Evolutionary conservation across 2,797 vertebrate species (phyloP).

Genomic region (Holocentrus rufus): DNA sequence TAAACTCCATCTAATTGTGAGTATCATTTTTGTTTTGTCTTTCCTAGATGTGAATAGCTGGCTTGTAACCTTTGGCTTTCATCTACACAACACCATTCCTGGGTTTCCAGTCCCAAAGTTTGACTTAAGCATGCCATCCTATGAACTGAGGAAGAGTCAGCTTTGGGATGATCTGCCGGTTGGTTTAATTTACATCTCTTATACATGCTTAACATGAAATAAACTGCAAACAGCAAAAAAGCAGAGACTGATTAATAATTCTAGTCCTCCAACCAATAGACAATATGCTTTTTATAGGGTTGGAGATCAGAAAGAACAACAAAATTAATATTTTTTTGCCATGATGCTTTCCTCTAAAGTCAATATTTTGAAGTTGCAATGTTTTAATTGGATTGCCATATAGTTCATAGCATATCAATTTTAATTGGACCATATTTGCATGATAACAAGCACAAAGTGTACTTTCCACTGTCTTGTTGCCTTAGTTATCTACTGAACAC

Average conservation of each 20-base stretch:
- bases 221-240: neutral
- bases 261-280: neutral
- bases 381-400: constrained; percentile 55
- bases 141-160: constrained; percentile 94
- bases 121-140: constrained; percentile 93
- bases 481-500: constrained; percentile 38
- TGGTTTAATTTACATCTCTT: constrained; percentile 67
- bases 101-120: constrained; percentile 95
- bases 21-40: constrained; percentile 18
- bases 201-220: constrained; percentile 7
- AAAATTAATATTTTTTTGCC: constrained; percentile 7
- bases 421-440: constrained; percentile 74
- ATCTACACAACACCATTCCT: constrained; percentile 98
- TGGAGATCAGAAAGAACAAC: constrained; percentile 11
- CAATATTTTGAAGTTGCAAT: constrained; percentile 50
- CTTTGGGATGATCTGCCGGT: constrained; percentile 97
- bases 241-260: neutral
- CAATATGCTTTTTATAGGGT: constrained; percentile 10
- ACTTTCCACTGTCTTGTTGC: constrained; percentile 27
- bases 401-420: constrained; percentile 54
- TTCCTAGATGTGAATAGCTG: constrained; percentile 97
- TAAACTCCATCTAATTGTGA: no score
- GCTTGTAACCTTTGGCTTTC: constrained; percentile 99
- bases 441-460: constrained; percentile 43
- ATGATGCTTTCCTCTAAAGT: constrained; percentile 36